Percentiles rank a stretch among this genome's conserved stretches.
Evolutionary conservation across 1,140 invertebrate genomes (phyloP).

Genomic region (Ceratina japonica): DNA sequence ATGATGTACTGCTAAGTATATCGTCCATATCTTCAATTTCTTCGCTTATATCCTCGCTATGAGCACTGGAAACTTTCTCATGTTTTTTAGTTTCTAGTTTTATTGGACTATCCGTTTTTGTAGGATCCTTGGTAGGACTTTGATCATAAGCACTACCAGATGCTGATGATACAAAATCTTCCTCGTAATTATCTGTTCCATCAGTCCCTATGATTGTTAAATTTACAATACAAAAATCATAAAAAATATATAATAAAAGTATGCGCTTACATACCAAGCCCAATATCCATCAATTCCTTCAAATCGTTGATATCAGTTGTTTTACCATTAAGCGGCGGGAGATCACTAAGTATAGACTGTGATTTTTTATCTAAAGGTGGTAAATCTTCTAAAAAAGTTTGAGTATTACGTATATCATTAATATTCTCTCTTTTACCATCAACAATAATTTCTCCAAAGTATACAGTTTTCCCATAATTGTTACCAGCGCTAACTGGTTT

Average conservation of each 20-base stretch:
- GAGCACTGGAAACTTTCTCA: slow-evolving; percentile 67
- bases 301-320: slow-evolving; percentile 78
- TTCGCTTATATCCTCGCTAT: slow-evolving; percentile 74
- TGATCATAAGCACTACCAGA: slow-evolving; percentile 76
- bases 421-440: slow-evolving; percentile 74
- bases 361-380: slow-evolving; percentile 72
- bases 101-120: slow-evolving; percentile 63
- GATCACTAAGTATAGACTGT: slow-evolving; percentile 75
- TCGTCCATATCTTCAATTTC: slow-evolving; percentile 76
- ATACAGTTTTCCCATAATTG: slow-evolving; percentile 73
- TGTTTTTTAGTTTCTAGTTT: slow-evolving; percentile 62
- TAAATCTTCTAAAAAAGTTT: slow-evolving; percentile 72
- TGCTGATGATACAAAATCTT: slow-evolving; percentile 77
- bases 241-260: not conserved
- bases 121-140: slow-evolving; percentile 71
- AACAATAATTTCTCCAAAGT: slow-evolving; percentile 76
- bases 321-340: slow-evolving; percentile 75
- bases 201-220: slow-evolving; percentile 69
- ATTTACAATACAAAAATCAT: slow-evolving; percentile 8
- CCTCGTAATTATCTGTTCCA: slow-evolving; percentile 75
- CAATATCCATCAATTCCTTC: slow-evolving; percentile 77
- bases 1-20: slow-evolving; percentile 74
- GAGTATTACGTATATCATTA: slow-evolving; percentile 65
- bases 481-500: slow-evolving; percentile 63
- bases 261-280: slow-evolving; percentile 65